Evolutionary conservation across 1,140 invertebrate species (phyloP).

Genomic region (Drosophila hydei): DNA sequence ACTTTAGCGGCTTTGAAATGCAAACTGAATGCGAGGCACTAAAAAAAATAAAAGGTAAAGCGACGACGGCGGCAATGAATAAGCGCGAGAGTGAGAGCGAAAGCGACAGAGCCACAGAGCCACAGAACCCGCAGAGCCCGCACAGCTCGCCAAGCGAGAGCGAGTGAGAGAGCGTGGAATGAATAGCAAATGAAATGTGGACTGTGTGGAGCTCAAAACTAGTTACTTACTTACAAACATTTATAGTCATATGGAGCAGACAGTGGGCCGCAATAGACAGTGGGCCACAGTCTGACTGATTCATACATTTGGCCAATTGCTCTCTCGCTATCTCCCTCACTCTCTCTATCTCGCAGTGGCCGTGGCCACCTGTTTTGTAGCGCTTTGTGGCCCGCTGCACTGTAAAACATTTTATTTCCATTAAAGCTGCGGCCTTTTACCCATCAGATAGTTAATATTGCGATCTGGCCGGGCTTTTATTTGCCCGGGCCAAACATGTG

Average conservation of each 20-base stretch:
- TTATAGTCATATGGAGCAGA: conserved; percentile 73
- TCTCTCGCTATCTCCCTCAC: conserved; percentile 30
- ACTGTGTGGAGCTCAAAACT: conserved; percentile 59
- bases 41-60: conserved; percentile 49
- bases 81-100: conserved; percentile 35
- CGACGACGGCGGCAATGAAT: conserved; percentile 66
- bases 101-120: conserved; percentile 9
- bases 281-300: conserved; percentile 38
- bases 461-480: conserved; percentile 42
- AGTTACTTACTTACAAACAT: conserved; percentile 74
- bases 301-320: conserved; percentile 34
- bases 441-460: conserved; percentile 39
- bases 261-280: conserved; percentile 42
- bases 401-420: conserved; percentile 72
- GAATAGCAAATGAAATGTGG: conserved; percentile 66
- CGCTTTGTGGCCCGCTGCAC: conserved; percentile 19
- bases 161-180: conserved; percentile 32
- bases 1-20: conserved; percentile 79
- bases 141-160: conserved; percentile 4
- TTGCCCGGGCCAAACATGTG: conserved; percentile 57
- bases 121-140: background rate
- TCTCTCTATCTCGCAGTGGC: background rate
- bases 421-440: conserved; percentile 56
- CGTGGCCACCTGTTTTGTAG: conserved; percentile 23
- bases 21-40: conserved; percentile 69